Percentiles rank a stretch among this genome's conserved stretches.
These are phyloP conservation scores for Itoplectis maculator DNA, from an alignment of 2,888 invertebrate species.

Conservation along the genomic window DNA sequence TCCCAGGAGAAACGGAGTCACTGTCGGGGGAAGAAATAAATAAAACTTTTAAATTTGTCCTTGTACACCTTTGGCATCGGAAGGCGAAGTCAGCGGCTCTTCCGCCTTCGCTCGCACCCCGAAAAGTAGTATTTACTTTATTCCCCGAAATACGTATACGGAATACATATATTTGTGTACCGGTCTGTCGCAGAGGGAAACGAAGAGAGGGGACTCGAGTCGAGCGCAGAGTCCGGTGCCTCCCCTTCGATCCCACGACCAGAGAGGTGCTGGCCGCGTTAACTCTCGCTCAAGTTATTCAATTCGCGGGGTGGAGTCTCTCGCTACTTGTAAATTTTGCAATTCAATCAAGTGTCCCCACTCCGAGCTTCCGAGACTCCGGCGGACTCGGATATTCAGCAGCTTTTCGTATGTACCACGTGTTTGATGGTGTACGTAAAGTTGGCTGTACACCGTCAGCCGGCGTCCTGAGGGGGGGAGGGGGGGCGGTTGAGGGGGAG, in stretches of 20 bases:
- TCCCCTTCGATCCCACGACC: constrained; percentile 54
- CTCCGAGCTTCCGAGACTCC: constrained; percentile 27
- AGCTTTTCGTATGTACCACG: constrained; percentile 51
- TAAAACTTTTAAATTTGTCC: constrained; percentile 17
- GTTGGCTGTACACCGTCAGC: constrained; percentile 36
- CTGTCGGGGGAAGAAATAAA: not conserved
- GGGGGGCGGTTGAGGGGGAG: too few relatives aligned
- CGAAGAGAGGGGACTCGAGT: too few relatives aligned
- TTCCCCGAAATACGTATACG: constrained; percentile 35
- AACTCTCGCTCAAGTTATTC: constrained; percentile 77
- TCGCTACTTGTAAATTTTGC: constrained; percentile 77
- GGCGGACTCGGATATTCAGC: constrained; percentile 59
- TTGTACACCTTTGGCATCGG: constrained; percentile 7
- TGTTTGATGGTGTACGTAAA: constrained; percentile 44
- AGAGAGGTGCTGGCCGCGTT: constrained; percentile 67
- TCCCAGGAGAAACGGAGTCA: constrained; percentile 4
- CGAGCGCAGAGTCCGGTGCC: constrained; percentile 43
- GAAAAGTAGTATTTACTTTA: constrained; percentile 44
- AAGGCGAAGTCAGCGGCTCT: not conserved
- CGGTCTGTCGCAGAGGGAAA: too few relatives aligned
- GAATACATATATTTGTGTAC: constrained; percentile 21
- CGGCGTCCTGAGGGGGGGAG: constrained; percentile 6
- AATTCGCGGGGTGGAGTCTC: constrained; percentile 72
- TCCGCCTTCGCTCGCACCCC: constrained; percentile 3
- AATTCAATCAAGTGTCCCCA: constrained; percentile 74